Base-by-base conservation (phyloP, 2,888 invertebrate species). In the Drosophila barbarae region DNA sequence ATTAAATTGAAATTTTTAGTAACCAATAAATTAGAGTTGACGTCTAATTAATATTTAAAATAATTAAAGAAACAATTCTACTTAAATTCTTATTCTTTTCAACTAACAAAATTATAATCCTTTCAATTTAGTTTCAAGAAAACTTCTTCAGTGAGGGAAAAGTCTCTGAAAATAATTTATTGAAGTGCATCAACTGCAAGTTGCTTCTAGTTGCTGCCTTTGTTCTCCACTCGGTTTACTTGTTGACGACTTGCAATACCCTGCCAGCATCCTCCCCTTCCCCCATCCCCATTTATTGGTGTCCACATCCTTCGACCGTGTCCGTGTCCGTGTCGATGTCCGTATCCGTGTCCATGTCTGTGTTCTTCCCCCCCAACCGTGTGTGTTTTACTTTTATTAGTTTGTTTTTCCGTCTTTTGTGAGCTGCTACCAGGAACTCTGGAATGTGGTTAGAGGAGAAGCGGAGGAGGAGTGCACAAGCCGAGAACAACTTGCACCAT, bases 341-440 rank as follows among this genome's bases (percentile, higher is more conserved):
- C 57, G 26, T 52, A 32, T 66, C 66, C 66, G 2, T 46, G 39
- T 66, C 44, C 49, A 23, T 50, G 50, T 69, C 52, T 57, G 36
- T 68, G 64, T 64, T 52, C 56, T 42, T 66, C 49, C 36, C 41
- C 39, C 36, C 46, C 49, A 61, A 35, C 58, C 51, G 59, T 72
- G 55, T 57, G 71, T 64, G 47, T 72, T 72, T 69, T 71, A 67
- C 70, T 84, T 79, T 80, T 77, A 83, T 81, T 75, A 72, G 81
- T 84, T 84, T 77, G 81, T 72, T 77, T 82, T 50, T 47, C 67
- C 73, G 42, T 69, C 50, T 53, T 56, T 66, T 63, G 65, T 71
- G 70, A 51, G 49, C 63, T 32, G 26, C 32, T 28, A 50, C 18
- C 30, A 38, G 30, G 9, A 13, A 5, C 46, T 2, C 32, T 2